Evolutionary conservation across 2,888 invertebrate genomes (phyloP).

Genomic region (Caenorhabditis imperialis): DNA sequence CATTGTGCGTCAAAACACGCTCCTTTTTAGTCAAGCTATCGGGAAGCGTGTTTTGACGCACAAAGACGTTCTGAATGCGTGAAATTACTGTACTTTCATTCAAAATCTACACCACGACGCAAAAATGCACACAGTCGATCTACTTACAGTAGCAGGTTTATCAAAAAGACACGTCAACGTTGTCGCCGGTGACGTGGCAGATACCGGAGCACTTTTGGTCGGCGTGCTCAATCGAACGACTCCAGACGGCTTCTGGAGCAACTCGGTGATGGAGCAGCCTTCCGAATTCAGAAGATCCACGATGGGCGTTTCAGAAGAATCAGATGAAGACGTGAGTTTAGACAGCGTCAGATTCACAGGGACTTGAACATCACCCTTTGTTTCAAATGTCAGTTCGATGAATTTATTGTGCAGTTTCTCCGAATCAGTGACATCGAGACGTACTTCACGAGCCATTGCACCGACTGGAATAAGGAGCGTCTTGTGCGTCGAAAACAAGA

Average conservation of each 20-base stretch:
- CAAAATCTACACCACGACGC: too few species aligned
- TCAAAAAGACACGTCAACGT: conserved; percentile 38
- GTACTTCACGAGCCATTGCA: conserved; percentile 49
- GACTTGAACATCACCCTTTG: conserved; percentile 31
- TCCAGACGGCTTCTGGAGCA: conserved; percentile 39
- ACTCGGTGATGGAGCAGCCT: conserved; percentile 30
- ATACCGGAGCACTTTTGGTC: conserved; percentile 13
- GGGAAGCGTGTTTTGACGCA: too few species aligned
- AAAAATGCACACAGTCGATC: too few species aligned
- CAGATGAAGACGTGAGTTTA: background rate
- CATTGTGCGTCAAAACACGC: too few species aligned
- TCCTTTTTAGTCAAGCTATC: too few species aligned
- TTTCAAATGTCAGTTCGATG: conserved; percentile 37
- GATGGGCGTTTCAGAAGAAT: conserved; percentile 28
- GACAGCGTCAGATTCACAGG: conserved; percentile 32
- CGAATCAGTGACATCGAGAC: conserved; percentile 31
- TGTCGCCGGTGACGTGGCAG: background rate
- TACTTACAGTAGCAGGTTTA: conserved; percentile 45
- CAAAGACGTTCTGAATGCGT: too few species aligned
- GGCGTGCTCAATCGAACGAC: conserved; percentile 35
- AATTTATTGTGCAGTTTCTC: conserved; percentile 39
- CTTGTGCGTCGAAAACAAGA: background rate
- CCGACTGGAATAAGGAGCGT: conserved; percentile 34
- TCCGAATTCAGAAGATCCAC: conserved; percentile 38
- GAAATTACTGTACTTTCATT: too few species aligned